These are phyloP conservation scores for Danio kyathit DNA, from an alignment of 2,797 vertebrate genomes.

Conservation along the genomic window DNA sequence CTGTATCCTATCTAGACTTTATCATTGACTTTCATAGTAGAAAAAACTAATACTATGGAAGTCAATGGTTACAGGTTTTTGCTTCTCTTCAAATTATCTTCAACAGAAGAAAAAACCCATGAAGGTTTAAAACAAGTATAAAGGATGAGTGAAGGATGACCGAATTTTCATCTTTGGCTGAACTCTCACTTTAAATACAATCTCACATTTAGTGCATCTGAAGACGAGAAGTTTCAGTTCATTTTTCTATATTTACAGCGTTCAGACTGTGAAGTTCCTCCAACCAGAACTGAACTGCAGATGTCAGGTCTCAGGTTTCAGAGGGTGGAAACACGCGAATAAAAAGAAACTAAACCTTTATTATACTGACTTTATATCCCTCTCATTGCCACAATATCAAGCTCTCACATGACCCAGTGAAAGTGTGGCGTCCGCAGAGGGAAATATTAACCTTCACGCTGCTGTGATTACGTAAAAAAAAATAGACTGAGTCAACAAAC, in stretches of 20 bases:
- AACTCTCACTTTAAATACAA: no score
- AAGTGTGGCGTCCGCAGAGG: not conserved
- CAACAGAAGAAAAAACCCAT: no score
- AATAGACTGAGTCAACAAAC: not conserved
- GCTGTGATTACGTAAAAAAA: not conserved
- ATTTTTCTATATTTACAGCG: slow-evolving; percentile 67
- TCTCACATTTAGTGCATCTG: not conserved
- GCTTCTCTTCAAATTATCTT: no score
- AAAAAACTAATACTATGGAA: no score
- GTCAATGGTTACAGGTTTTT: no score
- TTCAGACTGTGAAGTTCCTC: slow-evolving; percentile 39
- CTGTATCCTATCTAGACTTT: no score
- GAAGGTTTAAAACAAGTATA: no score
- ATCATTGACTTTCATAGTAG: no score
- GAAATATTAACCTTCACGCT: not conserved
- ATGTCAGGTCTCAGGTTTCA: not conserved
- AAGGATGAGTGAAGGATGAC: no score
- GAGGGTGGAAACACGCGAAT: not conserved
- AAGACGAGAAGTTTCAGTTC: slow-evolving; percentile 72
- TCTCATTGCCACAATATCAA: not conserved
- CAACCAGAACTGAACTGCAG: slow-evolving; percentile 48
- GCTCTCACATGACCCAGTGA: not conserved
- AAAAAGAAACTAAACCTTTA: not conserved
- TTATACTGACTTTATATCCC: not conserved
- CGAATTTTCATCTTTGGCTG: no score